Base-by-base conservation (phyloP, 92 coral and sea anemone species). In the Siderastrea radians region DNA sequence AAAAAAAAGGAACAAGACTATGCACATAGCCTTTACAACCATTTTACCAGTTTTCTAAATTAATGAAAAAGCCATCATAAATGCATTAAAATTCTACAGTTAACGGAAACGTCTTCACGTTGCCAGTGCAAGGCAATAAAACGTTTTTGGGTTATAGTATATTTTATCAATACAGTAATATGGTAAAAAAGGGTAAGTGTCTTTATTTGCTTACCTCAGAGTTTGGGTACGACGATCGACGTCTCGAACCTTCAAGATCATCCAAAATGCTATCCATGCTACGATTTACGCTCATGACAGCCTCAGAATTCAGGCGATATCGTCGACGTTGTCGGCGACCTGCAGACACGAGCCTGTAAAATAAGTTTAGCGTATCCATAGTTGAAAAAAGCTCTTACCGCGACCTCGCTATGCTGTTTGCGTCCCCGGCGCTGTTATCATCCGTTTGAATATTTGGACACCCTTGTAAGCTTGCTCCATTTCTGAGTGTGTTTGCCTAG, bases 231-330 rank as follows among this genome's bases (percentile, higher is more conserved):
- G 64, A 59, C 11, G 62, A 77, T 43, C 81, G 79, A 26, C 87
- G 79, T 50, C 63, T 84, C 62, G 73, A 60, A 5, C 80, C 87
- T 19, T 84, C 87, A 15, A 84, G 79, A n/a, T 54, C 69, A 17
- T 84, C 87, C 49, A 84, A 63, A 14, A 84, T 84, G 74, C 87
- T 84, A 7, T 84, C 87, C 73, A 74, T 61, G 50, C 87, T 84
- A 16, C 87, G 87, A 54, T 63, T 74, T 17, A 67, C 6, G 6
- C 52, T 45, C 55, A 43, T 62, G 7, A 13, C 78, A 10, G 63
- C 57, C 17, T 57, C 49, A 52, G 87, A 50, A 15, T 17, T 26
- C 5, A 84, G 80, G 4, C 81, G 87, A 62, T 84, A 84, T 5
- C 74, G 45, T 11, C 87, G 54, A 14, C 63, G 47, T 13, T 74